Evolutionary conservation across 2,797 vertebrate species (phyloP), one percentile per base, ranked within the genome.

Genomic region (Denticeps clupeoides): DNA sequence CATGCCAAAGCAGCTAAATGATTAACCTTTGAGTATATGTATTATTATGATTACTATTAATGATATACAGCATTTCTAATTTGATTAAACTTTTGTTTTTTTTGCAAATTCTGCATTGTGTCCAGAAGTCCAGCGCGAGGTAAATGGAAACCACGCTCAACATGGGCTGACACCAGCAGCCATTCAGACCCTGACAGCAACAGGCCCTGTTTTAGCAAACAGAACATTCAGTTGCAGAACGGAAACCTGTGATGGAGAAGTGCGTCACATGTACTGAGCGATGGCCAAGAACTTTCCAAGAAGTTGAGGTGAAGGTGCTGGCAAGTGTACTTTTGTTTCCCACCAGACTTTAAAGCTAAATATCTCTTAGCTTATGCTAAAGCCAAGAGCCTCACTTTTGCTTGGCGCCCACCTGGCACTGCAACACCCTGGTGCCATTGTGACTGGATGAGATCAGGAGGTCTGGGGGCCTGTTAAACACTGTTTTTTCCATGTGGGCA

Each of bases 1-100:
- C 66, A 65, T 74, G 69, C 74, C 59, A 58, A 73, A 77, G 73
- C 65, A 68, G 61, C 58, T 62, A n/a, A n/a, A n/a, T n/a, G n/a
- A n/a, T n/a, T n/a, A n/a, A n/a, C n/a, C n/a, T n/a, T n/a, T n/a
- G n/a, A n/a, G n/a, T n/a, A n/a, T n/a, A n/a, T n/a, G n/a, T n/a
- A n/a, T n/a, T n/a, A n/a, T n/a, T n/a, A n/a, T n/a, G n/a, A n/a
- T n/a, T n/a, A n/a, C n/a, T n/a, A n/a, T n/a, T n/a, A n/a, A n/a
- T n/a, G n/a, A n/a, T n/a, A n/a, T n/a, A n/a, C n/a, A n/a, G n/a
- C n/a, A n/a, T n/a, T n/a, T n/a, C n/a, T n/a, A n/a, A n/a, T n/a
- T n/a, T n/a, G n/a, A n/a, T n/a, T n/a, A n/a, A n/a, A n/a, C n/a
- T n/a, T n/a, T n/a, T n/a, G n/a, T n/a, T n/a, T n/a, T n/a, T n/a